Percentiles rank a stretch among this genome's conserved stretches.
phyloP scores from a whole-genome alignment of 2,888 invertebrate species.

The Drosophila merina region DNA sequence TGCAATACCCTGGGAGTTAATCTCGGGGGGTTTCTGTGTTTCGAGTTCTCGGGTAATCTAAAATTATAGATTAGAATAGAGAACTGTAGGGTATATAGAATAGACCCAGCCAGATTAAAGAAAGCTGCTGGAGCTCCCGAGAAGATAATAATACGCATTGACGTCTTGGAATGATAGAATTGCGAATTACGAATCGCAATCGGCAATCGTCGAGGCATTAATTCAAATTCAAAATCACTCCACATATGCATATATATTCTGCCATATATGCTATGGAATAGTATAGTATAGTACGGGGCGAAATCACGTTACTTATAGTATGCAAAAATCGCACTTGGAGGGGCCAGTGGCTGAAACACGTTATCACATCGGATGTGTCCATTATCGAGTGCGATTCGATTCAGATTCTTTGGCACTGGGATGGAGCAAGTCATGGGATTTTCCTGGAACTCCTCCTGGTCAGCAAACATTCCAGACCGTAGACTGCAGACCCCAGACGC shows the following conservation, averaged over 20 bases:
- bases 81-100: neutral
- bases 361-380: slow-evolving; percentile 32
- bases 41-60: too few relatives aligned
- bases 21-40: neutral
- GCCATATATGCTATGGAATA: neutral
- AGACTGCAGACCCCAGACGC: neutral
- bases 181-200: slow-evolving; percentile 8
- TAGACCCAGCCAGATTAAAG: neutral
- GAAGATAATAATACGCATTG: slow-evolving; percentile 41
- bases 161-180: slow-evolving; percentile 5
- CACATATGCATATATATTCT: slow-evolving; percentile 1
- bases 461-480: neutral
- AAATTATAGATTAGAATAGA: too few relatives aligned
- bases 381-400: neutral
- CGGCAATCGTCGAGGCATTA: slow-evolving; percentile 8
- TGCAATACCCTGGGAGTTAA: neutral
- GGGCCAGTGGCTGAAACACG: slow-evolving; percentile 23
- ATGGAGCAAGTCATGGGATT: slow-evolving; percentile 1
- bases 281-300: neutral
- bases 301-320: slow-evolving; percentile 27
- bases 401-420: slow-evolving; percentile 7
- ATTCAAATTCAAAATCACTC: slow-evolving; percentile 25
- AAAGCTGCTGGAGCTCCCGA: neutral
- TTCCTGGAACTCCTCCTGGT: slow-evolving; percentile 26
- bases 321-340: slow-evolving; percentile 13